Evolutionary conservation across 2,113 vertebrate species (phyloP).

Genomic region (Lamprologus speciosus): DNA sequence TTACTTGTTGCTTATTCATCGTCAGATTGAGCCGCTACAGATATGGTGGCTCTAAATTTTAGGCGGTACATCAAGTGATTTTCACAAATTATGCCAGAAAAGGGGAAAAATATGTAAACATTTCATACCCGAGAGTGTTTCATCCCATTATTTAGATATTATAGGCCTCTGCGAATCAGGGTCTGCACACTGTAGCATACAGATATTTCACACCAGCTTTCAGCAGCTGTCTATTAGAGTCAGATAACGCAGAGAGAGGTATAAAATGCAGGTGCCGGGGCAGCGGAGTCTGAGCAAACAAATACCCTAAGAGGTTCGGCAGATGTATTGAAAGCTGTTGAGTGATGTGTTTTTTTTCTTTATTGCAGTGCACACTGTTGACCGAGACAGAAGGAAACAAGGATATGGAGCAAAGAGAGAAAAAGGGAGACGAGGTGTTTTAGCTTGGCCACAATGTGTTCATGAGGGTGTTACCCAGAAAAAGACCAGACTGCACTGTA

Average conservation of each 20-base stretch:
- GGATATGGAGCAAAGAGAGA: neutral
- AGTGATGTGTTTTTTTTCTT: constrained; percentile 43
- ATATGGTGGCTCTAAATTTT: neutral
- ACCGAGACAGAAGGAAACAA: neutral
- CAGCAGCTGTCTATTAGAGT: constrained; percentile 51
- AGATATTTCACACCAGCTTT: constrained; percentile 32
- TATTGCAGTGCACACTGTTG: constrained; percentile 18
- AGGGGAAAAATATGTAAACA: neutral
- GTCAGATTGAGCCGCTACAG: neutral
- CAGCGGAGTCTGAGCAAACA: constrained; percentile 47
- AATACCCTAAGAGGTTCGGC: constrained; percentile 12
- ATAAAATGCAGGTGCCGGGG: constrained; percentile 14
- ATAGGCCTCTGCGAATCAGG: neutral
- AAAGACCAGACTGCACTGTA: neutral
- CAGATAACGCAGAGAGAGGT: constrained; percentile 9
- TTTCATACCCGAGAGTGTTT: neutral
- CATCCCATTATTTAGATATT: neutral
- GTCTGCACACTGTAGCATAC: neutral
- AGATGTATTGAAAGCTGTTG: constrained; percentile 47
- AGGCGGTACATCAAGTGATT: neutral
- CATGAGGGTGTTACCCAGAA: neutral
- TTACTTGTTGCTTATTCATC: neutral
- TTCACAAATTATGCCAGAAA: neutral
- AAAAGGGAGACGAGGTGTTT: neutral
- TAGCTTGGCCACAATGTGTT: constrained; percentile 8